Percentiles rank a stretch among this genome's conserved stretches.
Conservation (phyloP, 2,888 invertebrate species). For the Geophilus truncorum region DNA sequence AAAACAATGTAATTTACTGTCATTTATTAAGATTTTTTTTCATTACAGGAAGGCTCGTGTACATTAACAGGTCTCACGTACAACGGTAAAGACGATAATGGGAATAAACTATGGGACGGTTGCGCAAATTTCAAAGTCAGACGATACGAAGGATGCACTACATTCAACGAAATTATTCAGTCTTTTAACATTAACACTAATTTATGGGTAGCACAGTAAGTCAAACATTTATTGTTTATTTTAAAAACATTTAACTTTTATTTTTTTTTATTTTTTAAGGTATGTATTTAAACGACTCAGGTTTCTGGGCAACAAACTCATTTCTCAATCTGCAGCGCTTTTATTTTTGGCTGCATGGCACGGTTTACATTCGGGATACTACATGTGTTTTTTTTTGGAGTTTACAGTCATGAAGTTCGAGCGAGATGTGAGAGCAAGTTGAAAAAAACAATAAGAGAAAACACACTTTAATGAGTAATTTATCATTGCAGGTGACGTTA, state of each 20-base stretch:
- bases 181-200: constrained; percentile 97
- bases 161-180: constrained; percentile 78
- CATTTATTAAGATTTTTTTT: neutral
- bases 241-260: neutral
- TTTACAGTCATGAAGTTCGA: constrained; percentile 81
- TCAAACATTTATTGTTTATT: neutral
- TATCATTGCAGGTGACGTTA: constrained; percentile 39
- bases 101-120: constrained; percentile 72
- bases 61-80: constrained; percentile 57
- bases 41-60: constrained; percentile 63
- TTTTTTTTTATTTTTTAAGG: constrained; percentile 44
- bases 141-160: constrained; percentile 73
- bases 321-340: constrained; percentile 76
- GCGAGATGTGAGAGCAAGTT: constrained; percentile 61
- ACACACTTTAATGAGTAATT: neutral
- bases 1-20: too few relatives aligned
- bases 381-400: constrained; percentile 85
- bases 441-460: too few relatives aligned
- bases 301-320: constrained; percentile 73
- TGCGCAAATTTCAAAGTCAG: constrained; percentile 81
- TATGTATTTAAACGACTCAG: constrained; percentile 90
- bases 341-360: constrained; percentile 93
- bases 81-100: constrained; percentile 65
- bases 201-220: constrained; percentile 78
- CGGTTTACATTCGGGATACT: constrained; percentile 91